Evolutionary conservation across 2,797 vertebrate genomes (phyloP).

Genomic region (Melanotaenia trifasciata): DNA sequence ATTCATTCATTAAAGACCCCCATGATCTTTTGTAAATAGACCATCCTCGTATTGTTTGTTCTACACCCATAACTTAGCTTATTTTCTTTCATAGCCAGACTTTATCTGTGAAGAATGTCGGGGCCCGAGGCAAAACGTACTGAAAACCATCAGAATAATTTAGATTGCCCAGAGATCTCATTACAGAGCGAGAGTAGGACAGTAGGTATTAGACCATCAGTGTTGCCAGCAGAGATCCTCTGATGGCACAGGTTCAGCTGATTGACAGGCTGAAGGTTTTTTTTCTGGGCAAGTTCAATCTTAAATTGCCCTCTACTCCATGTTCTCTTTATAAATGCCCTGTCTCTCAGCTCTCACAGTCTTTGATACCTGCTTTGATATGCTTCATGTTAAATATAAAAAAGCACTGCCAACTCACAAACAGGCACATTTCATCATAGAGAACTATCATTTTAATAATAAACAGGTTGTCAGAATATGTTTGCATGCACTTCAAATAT

Average conservation of each 20-base stretch:
- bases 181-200: conserved; percentile 72
- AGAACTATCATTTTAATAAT: conserved; percentile 23
- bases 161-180: conserved; percentile 83
- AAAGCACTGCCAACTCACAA: not conserved
- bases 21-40: conserved; percentile 33
- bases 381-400: conserved; percentile 35
- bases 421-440: conserved; percentile 22
- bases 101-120: conserved; percentile 62
- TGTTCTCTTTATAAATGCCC: conserved; percentile 54
- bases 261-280: conserved; percentile 75
- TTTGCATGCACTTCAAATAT: conserved; percentile 23
- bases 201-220: conserved; percentile 68
- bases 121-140: conserved; percentile 56
- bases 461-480: not conserved
- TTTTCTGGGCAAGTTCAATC: conserved; percentile 72
- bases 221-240: conserved; percentile 62
- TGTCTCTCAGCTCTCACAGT: conserved; percentile 36
- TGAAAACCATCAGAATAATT: conserved; percentile 82
- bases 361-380: conserved; percentile 48
- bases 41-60: conserved; percentile 44
- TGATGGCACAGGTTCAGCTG: conserved; percentile 62
- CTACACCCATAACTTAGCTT: conserved; percentile 48
- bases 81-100: conserved; percentile 62
- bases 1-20: conserved; percentile 20
- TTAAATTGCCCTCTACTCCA: conserved; percentile 60